Evolutionary conservation across 2,113 vertebrate genomes (phyloP).

Genomic region (Zapus hudsonius): DNA sequence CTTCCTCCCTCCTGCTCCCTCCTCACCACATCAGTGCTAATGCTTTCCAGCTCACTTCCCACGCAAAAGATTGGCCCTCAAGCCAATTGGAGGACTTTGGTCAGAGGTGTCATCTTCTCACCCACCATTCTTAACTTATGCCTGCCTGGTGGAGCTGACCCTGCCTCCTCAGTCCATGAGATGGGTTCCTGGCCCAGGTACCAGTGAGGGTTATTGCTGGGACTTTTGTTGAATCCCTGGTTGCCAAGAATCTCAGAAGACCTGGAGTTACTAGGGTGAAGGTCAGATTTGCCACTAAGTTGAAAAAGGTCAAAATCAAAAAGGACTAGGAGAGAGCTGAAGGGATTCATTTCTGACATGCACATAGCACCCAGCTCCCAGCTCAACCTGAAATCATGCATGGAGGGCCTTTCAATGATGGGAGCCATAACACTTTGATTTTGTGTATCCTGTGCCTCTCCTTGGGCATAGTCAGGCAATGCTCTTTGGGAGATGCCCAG

Average conservation of each 20-base stretch:
- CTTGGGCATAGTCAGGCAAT: neutral
- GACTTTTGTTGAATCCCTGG: neutral
- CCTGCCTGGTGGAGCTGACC: neutral
- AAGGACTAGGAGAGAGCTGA: accelerated
- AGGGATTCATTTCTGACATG: neutral
- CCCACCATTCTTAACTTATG: neutral
- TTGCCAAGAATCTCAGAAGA: neutral
- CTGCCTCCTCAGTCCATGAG: neutral
- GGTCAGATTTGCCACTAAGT: neutral
- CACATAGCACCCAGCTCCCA: neutral
- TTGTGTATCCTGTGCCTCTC: neutral
- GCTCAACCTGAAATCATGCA: neutral
- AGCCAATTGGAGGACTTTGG: neutral
- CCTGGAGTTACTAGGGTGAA: neutral
- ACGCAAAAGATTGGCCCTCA: neutral
- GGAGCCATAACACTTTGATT: neutral
- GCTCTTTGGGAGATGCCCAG: neutral
- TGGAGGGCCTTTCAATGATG: neutral
- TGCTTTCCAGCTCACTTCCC: neutral
- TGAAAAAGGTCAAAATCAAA: neutral
- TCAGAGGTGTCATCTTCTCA: neutral
- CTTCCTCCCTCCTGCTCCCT: neutral
- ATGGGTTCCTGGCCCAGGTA: neutral
- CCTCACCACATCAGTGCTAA: neutral
- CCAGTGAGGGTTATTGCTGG: neutral